These are phyloP conservation scores for Anthoscopus minutus DNA, from an alignment of 2,113 vertebrate genomes.

Conservation along the genomic window DNA sequence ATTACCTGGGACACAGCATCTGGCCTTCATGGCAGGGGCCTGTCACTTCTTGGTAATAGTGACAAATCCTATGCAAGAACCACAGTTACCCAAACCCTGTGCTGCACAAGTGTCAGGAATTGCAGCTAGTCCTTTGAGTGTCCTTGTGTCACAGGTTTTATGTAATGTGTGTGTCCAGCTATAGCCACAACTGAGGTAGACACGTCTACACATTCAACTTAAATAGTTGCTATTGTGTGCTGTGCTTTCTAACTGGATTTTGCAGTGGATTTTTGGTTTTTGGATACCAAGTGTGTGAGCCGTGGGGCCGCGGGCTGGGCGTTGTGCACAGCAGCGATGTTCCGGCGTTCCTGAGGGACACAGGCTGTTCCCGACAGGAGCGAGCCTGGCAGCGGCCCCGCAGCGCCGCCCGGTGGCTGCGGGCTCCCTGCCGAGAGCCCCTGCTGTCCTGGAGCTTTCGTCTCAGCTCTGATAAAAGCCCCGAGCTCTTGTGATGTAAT, in stretches of 20 bases:
- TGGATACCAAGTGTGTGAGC: background rate
- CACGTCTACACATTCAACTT: background rate
- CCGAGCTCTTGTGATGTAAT: background rate
- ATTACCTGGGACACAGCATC: fast-evolving
- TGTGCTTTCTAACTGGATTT: background rate
- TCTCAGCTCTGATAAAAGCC: background rate
- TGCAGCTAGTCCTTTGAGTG: background rate
- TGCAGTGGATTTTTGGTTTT: background rate
- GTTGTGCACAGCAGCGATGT: background rate
- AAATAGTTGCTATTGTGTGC: background rate
- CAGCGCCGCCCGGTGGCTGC: background rate
- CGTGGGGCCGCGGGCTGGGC: background rate
- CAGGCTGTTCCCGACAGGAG: background rate
- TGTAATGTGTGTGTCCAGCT: background rate
- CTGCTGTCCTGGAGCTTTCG: background rate
- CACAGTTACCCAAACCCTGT: background rate
- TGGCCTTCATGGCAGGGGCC: background rate
- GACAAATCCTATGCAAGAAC: background rate
- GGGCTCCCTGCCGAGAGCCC: fast-evolving
- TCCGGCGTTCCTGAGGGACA: background rate
- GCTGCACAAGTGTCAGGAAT: background rate
- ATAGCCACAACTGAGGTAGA: background rate
- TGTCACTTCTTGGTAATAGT: background rate
- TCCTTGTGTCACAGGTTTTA: background rate
- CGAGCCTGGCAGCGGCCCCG: background rate